phyloP scores from a whole-genome alignment of 1,140 invertebrate genomes.

The Phymorhynchus buccinoides region DNA sequence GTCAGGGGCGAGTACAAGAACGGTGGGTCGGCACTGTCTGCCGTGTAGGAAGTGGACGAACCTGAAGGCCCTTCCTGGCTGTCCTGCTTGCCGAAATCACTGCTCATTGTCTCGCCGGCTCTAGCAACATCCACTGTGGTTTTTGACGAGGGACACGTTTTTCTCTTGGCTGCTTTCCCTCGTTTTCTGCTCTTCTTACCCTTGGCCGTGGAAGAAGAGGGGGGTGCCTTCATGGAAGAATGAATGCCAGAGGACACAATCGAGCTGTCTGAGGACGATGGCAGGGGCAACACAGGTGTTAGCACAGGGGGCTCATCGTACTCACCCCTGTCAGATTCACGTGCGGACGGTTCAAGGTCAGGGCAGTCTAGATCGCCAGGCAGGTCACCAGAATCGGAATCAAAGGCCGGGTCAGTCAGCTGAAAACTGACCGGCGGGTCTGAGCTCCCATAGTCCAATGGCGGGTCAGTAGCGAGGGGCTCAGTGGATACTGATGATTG shows the following conservation, averaged over 20 bases:
- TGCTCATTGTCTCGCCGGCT: neutral
- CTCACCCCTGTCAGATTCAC: neutral
- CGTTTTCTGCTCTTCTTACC: neutral
- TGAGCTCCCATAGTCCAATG: neutral
- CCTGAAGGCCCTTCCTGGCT: neutral
- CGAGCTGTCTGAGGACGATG: neutral
- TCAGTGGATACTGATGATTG: neutral
- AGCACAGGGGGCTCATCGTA: conserved; percentile 33
- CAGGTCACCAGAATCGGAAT: neutral
- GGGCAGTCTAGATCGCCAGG: neutral
- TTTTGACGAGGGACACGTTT: neutral
- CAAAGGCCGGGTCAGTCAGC: neutral
- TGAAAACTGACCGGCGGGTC: neutral
- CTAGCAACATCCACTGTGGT: neutral
- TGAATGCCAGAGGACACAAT: neutral
- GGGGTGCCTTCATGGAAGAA: neutral
- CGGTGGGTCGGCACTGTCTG: neutral
- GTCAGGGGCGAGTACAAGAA: neutral
- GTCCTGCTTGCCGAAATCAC: neutral
- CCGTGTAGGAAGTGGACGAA: neutral
- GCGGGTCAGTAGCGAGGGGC: neutral
- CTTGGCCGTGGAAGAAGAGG: neutral
- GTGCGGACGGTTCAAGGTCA: neutral
- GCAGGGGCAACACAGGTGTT: neutral
- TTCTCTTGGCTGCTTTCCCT: neutral